Conservation (phyloP, 1,140 invertebrate species). For the Drosophila pseudoobscura region DNA sequence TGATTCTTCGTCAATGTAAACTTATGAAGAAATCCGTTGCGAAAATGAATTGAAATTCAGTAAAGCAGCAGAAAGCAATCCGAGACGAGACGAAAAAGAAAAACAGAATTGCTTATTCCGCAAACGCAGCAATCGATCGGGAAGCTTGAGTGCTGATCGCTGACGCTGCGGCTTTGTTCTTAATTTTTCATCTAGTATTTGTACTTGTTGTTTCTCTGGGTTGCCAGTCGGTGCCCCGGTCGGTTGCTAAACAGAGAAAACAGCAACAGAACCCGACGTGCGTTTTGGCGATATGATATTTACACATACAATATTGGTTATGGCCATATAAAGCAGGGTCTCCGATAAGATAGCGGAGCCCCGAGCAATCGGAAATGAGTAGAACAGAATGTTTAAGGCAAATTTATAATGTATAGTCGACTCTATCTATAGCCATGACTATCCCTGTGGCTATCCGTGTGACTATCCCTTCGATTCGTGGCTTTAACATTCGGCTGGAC, state of each 20-base stretch:
- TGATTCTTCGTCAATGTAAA: not conserved
- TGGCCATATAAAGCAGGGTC: not conserved
- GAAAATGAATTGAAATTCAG: constrained; percentile 12
- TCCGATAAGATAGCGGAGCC: constrained; percentile 32
- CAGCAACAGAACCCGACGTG: constrained; percentile 13
- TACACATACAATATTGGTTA: constrained; percentile 32
- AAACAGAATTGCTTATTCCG: constrained; percentile 28
- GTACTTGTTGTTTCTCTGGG: not conserved
- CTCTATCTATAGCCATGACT: too few species aligned
- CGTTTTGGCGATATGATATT: constrained; percentile 5
- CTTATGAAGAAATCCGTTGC: constrained; percentile 18
- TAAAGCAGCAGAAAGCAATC: constrained; percentile 9
- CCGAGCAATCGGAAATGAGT: not conserved
- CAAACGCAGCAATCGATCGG: constrained; percentile 36
- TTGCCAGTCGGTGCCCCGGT: not conserved
- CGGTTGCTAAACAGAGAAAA: constrained; percentile 11
- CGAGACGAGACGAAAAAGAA: constrained; percentile 7
- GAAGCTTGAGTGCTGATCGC: not conserved
- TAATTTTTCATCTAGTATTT: not conserved
- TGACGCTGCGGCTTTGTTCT: too few species aligned
- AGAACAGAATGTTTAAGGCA: not conserved
- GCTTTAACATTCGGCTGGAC: not conserved
- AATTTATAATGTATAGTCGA: constrained; percentile 9
- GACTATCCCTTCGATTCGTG: not conserved
- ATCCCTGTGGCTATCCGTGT: too few species aligned